Conservation (phyloP, 2,113 vertebrate species). For the Cnemophilus loriae region DNA sequence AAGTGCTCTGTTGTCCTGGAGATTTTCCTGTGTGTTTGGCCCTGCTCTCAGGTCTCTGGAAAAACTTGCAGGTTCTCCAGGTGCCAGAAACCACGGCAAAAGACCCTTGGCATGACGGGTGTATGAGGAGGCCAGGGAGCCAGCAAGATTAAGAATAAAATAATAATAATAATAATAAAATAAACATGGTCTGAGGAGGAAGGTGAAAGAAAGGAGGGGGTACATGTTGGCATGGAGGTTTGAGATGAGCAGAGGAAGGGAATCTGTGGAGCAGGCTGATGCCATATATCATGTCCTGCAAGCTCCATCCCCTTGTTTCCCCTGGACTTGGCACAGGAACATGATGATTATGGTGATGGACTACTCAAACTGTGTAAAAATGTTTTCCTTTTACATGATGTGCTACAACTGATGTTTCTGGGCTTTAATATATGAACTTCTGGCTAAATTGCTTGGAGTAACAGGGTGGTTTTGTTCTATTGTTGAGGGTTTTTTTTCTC, state of each 20-base stretch:
- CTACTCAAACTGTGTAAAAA: not conserved
- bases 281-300: not conserved
- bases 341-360: not conserved
- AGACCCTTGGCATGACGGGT: not conserved
- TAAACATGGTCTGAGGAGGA: not conserved
- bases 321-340: not conserved
- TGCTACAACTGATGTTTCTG: not conserved
- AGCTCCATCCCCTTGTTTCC: not conserved
- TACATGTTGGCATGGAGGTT: not conserved
- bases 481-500: not conserved
- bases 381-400: not conserved
- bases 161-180: not conserved
- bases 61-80: not conserved
- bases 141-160: not conserved
- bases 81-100: not conserved
- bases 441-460: not conserved
- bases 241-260: not conserved
- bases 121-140: not conserved
- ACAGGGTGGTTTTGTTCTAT: not conserved
- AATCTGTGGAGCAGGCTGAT: not conserved
- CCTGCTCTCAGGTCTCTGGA: not conserved
- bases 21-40: not conserved
- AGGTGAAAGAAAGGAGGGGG: not conserved
- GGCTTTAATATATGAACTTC: not conserved
- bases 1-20: not conserved